Percentiles rank a stretch among this genome's conserved stretches.
Conservation (phyloP, 2,888 invertebrate genomes). For the Andricus quercusramuli region DNA sequence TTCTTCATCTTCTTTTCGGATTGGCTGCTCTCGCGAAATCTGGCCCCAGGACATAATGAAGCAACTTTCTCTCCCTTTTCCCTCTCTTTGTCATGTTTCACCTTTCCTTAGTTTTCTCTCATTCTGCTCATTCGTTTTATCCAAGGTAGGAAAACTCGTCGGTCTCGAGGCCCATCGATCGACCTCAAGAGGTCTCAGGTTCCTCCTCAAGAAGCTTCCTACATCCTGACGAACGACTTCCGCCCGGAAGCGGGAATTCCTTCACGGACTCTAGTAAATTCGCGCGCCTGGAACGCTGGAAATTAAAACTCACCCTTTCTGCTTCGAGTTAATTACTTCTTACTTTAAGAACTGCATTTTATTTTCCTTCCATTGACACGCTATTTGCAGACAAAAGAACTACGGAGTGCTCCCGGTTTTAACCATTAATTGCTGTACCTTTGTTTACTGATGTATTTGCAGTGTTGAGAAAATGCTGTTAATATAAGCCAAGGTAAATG, state of each 20-base stretch:
- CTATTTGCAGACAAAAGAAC: slow-evolving; percentile 35
- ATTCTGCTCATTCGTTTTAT: background rate
- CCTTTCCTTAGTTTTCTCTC: background rate
- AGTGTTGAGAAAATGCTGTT: slow-evolving; percentile 9
- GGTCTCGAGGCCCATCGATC: slow-evolving; percentile 40
- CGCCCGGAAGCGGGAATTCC: slow-evolving; percentile 39
- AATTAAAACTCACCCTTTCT: slow-evolving; percentile 41
- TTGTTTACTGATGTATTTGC: slow-evolving; percentile 25
- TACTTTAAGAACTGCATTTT: slow-evolving; percentile 42
- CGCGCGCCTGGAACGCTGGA: slow-evolving; percentile 39
- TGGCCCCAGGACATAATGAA: background rate
- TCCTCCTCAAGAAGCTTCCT: slow-evolving; percentile 42
- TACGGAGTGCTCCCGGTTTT: slow-evolving; percentile 13
- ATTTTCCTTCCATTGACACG: slow-evolving; percentile 38
- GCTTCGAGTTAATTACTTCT: slow-evolving; percentile 40
- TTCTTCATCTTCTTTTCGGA: background rate
- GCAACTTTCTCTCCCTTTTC: background rate
- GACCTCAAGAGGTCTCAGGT: slow-evolving; percentile 42
- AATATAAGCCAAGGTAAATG: background rate
- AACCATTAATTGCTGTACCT: slow-evolving; percentile 16
- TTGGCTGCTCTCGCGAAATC: background rate
- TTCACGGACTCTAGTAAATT: slow-evolving; percentile 40
- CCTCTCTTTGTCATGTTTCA: background rate
- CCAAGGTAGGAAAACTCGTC: slow-evolving; percentile 29
- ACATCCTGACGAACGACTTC: slow-evolving; percentile 42